Percentiles rank a stretch among this genome's conserved stretches.
phyloP scores from a whole-genome alignment of 2,113 vertebrate genomes.

The Mesembrinibis cayennensis region DNA sequence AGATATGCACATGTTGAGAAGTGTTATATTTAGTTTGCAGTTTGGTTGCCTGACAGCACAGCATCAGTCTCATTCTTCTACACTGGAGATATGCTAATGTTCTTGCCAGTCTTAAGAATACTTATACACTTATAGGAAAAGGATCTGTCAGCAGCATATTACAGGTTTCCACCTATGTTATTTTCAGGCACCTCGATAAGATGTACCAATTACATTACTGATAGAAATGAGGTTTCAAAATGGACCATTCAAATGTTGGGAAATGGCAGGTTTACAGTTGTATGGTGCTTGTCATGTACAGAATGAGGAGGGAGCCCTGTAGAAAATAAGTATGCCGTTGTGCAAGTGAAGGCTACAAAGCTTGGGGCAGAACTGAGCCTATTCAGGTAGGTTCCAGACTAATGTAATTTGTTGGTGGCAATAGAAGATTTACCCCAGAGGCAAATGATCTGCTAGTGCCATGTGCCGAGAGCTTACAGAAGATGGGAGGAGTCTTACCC shows the following conservation, averaged over 20 bases:
- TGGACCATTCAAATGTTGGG: background rate
- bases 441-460: background rate
- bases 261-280: background rate
- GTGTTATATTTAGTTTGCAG: background rate
- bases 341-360: background rate
- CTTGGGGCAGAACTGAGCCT: background rate
- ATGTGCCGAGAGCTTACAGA: fast-evolving
- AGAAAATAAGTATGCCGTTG: background rate
- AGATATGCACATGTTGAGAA: background rate
- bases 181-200: background rate
- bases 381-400: background rate
- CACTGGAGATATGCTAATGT: background rate
- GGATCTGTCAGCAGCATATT: background rate
- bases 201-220: background rate
- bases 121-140: background rate
- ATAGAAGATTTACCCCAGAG: background rate
- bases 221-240: background rate
- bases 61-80: background rate
- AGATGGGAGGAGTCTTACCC: background rate
- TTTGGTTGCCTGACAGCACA: constrained; percentile 23
- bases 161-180: background rate
- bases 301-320: background rate
- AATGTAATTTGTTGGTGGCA: background rate
- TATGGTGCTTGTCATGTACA: background rate
- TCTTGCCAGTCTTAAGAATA: background rate